These are phyloP conservation scores for Elysia chlorotica DNA, from an alignment of 1,140 invertebrate species.

Conservation along the genomic window DNA sequence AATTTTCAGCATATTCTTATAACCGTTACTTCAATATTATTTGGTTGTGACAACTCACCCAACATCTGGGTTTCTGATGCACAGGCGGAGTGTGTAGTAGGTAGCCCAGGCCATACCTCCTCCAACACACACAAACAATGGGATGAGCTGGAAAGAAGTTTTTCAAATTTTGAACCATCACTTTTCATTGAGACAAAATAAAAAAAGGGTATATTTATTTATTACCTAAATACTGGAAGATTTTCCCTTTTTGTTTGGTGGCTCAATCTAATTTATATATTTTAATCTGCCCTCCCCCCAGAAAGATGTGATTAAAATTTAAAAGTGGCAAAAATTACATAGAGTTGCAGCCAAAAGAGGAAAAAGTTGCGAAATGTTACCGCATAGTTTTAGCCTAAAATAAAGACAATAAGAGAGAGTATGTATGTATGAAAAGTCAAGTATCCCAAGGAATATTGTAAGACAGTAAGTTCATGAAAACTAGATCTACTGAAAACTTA, in stretches of 20 bases:
- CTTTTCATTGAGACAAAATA: background rate
- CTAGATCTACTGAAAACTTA: background rate
- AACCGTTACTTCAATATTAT: too few relatives aligned
- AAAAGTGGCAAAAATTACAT: too few relatives aligned
- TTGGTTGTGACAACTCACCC: too few relatives aligned
- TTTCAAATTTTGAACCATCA: background rate
- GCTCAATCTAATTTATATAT: background rate
- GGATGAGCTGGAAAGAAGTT: slow-evolving; percentile 16
- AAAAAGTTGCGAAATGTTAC: too few relatives aligned
- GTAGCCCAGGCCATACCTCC: slow-evolving; percentile 16
- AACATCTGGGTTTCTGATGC: slow-evolving; percentile 20
- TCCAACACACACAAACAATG: slow-evolving; percentile 24
- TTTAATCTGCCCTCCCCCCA: background rate
- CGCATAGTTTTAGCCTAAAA: too few relatives aligned
- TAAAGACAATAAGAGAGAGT: too few relatives aligned
- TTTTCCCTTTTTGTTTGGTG: background rate
- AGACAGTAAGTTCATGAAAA: background rate
- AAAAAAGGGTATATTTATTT: background rate
- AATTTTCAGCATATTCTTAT: too few relatives aligned
- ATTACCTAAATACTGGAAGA: background rate
- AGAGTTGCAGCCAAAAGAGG: too few relatives aligned
- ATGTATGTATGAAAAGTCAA: too few relatives aligned
- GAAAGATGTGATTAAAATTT: background rate
- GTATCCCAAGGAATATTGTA: background rate
- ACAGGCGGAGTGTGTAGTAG: slow-evolving; percentile 13